A percentile compares a stretch with the other conserved stretches of the same genome.
Conservation (phyloP, 2,797 vertebrate genomes). For the Characodon lateralis region DNA sequence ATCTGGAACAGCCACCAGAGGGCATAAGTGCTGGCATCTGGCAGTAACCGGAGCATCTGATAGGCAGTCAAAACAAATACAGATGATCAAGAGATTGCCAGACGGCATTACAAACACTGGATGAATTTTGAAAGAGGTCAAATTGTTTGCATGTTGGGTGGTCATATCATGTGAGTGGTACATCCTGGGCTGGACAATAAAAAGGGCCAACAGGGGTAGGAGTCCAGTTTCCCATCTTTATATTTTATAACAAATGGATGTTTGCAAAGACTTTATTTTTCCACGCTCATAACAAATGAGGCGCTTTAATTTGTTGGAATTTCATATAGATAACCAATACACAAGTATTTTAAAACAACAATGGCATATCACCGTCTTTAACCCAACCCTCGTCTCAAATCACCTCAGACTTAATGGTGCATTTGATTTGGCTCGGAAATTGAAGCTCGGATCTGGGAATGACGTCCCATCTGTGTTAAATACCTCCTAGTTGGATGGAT, state of each 20-base stretch:
- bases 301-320: neutral
- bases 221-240: neutral
- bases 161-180: neutral
- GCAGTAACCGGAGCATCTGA: neutral
- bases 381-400: neutral
- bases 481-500: too few species aligned
- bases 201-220: neutral
- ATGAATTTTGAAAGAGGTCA: neutral
- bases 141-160: neutral
- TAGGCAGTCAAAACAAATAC: neutral
- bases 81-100: neutral
- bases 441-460: too few species aligned
- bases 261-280: neutral
- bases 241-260: neutral
- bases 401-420: neutral
- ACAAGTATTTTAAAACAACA: neutral
- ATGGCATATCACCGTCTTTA: neutral
- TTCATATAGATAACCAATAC: neutral
- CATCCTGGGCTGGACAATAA: neutral
- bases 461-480: too few species aligned
- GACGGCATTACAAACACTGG: neutral
- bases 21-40: neutral
- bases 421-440: too few species aligned
- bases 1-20: neutral
- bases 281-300: neutral